These are phyloP conservation scores for Betta splendens DNA, from an alignment of 2,797 vertebrate genomes.

Conservation along the genomic window DNA sequence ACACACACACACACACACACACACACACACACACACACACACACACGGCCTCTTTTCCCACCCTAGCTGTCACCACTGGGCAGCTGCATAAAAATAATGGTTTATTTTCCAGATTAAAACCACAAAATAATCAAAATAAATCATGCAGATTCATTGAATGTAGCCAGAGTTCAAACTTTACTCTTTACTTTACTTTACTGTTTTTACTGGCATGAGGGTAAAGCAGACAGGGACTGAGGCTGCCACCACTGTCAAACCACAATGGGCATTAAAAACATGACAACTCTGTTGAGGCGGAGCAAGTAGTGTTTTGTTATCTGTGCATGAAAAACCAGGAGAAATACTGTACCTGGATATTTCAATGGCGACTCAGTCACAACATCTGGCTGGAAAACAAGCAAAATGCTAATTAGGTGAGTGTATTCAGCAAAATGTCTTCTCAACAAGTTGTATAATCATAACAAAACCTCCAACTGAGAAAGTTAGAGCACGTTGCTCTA, in stretches of 20 bases:
- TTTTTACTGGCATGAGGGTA: constrained; percentile 64
- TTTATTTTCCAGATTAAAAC: constrained; percentile 57
- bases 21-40: constrained; percentile 29
- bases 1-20: constrained; percentile 22
- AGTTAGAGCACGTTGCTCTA: constrained; percentile 50
- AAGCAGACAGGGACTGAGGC: constrained; percentile 22
- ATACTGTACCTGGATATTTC: constrained; percentile 75
- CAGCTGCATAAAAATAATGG: constrained; percentile 45
- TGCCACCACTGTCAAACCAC: constrained; percentile 41
- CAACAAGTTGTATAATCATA: constrained; percentile 61
- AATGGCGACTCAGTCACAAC: constrained; percentile 74
- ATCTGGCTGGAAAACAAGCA: constrained; percentile 72
- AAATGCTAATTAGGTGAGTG: too few relatives aligned
- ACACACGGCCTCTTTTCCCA: constrained; percentile 43
- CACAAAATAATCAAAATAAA: constrained; percentile 60
- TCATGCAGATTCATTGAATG: constrained; percentile 40
- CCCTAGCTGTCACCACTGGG: constrained; percentile 40
- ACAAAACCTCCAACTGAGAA: constrained; percentile 62
- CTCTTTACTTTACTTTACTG: too few relatives aligned
- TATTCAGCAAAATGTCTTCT: constrained; percentile 59
- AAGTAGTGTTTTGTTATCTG: constrained; percentile 8
- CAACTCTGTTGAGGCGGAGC: constrained; percentile 21
- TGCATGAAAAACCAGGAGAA: constrained; percentile 24
- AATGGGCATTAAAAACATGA: constrained; percentile 18
- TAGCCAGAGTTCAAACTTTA: constrained; percentile 49